A percentile compares a stretch with the other conserved stretches of the same genome.
phyloP scores from a whole-genome alignment of 2,797 vertebrate species.

The Oryzias sinensis region DNA sequence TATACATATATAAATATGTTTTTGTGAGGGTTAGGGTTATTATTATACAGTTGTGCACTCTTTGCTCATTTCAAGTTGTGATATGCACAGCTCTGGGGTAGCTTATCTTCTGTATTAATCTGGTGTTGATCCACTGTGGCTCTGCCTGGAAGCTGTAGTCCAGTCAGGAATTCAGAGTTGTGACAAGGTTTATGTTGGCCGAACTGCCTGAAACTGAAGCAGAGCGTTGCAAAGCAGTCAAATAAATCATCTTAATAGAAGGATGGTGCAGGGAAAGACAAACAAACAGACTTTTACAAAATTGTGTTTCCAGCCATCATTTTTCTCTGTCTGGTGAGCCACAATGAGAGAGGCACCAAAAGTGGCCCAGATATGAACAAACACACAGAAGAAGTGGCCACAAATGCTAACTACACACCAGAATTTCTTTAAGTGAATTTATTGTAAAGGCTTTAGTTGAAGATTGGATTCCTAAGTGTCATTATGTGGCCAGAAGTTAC shows the following conservation, averaged over 20 bases:
- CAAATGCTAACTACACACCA: slow-evolving; percentile 62
- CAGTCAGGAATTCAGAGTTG: slow-evolving; percentile 72
- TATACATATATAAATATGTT: neutral
- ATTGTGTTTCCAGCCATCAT: slow-evolving; percentile 49
- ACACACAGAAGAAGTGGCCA: slow-evolving; percentile 25
- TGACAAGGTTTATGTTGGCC: slow-evolving; percentile 79
- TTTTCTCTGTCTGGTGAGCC: slow-evolving; percentile 26
- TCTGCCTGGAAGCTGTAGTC: slow-evolving; percentile 72
- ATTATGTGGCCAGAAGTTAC: slow-evolving; percentile 72
- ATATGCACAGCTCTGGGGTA: slow-evolving; percentile 38
- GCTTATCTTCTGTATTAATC: slow-evolving; percentile 72
- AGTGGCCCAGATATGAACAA: slow-evolving; percentile 16
- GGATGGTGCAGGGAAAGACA: slow-evolving; percentile 64
- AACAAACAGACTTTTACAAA: slow-evolving; percentile 75
- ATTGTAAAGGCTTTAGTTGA: slow-evolving; percentile 59
- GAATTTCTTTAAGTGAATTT: slow-evolving; percentile 69
- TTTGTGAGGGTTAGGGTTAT: slow-evolving; percentile 2
- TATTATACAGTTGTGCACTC: slow-evolving; percentile 16
- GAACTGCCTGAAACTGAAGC: slow-evolving; percentile 70
- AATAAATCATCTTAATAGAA: slow-evolving; percentile 73
- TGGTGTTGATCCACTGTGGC: slow-evolving; percentile 60
- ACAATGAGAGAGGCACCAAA: slow-evolving; percentile 2
- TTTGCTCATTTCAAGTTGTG: slow-evolving; percentile 35
- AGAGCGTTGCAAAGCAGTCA: slow-evolving; percentile 49
- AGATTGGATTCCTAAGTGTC: slow-evolving; percentile 60